phyloP scores from a whole-genome alignment of 2,888 invertebrate species.

The Apamea crenata region DNA sequence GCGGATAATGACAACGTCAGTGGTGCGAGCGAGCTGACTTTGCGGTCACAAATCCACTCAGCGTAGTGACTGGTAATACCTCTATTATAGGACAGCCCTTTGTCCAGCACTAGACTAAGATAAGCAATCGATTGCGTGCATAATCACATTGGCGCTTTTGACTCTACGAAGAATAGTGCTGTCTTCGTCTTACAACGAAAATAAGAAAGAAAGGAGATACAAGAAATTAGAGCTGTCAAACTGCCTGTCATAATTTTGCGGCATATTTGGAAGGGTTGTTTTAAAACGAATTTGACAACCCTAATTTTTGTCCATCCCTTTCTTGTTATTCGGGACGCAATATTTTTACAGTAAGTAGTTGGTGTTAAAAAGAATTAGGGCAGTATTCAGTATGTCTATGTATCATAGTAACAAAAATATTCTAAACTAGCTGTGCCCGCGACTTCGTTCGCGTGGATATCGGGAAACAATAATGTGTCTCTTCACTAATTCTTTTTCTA shows the following conservation, averaged over 20 bases:
- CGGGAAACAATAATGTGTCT: too few species aligned
- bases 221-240: background rate
- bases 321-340: background rate
- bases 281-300: background rate
- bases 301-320: background rate
- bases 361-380: background rate
- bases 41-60: slow-evolving; percentile 46
- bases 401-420: too few species aligned
- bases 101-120: slow-evolving; percentile 7
- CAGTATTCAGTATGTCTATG: background rate
- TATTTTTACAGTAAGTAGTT: background rate
- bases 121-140: background rate
- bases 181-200: background rate
- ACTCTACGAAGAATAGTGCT: background rate
- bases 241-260: background rate
- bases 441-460: too few species aligned
- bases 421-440: too few species aligned
- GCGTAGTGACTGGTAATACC: slow-evolving; percentile 30
- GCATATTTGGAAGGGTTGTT: background rate
- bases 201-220: background rate
- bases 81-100: slow-evolving; percentile 11
- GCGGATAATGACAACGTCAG: slow-evolving; percentile 40
- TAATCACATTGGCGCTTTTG: background rate
- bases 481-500: too few species aligned
- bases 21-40: slow-evolving; percentile 44